Conservation (phyloP, 37 sponge, comb jelly and placozoan genomes). For the Crambe crambe region DNA sequence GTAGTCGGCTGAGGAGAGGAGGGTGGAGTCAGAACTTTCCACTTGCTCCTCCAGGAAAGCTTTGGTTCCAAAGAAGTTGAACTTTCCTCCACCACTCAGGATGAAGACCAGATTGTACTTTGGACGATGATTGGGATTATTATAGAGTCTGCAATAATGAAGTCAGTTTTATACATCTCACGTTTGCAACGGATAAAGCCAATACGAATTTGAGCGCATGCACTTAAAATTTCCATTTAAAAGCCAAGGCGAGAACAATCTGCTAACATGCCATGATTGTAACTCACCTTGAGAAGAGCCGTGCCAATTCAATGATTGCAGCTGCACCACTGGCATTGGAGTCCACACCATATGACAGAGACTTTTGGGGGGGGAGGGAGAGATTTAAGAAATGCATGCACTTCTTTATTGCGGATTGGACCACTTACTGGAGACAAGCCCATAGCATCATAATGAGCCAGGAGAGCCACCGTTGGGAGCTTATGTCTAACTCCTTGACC, state of each 20-base stretch:
- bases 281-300: conserved; percentile 87
- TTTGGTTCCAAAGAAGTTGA: conserved; percentile 91
- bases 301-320: conserved; percentile 81
- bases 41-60: conserved; percentile 69
- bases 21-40: conserved; percentile 34
- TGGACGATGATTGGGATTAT: conserved; percentile 44
- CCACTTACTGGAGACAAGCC: conserved; percentile 86
- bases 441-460: conserved; percentile 89
- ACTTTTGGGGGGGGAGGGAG: too few species aligned
- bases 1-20: conserved; percentile 72
- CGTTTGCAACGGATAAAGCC: neutral
- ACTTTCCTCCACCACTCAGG: conserved; percentile 81
- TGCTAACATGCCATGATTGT: neutral
- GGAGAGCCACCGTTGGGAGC: conserved; percentile 83
- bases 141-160: conserved; percentile 50
- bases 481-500: conserved; percentile 70
- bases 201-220: too few species aligned
- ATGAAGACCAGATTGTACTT: conserved; percentile 82
- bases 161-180: neutral
- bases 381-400: neutral
- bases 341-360: conserved; percentile 71
- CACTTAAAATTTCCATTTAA: too few species aligned
- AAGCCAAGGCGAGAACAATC: neutral
- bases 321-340: conserved; percentile 90
- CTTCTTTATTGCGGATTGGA: neutral